A percentile compares a stretch with the other conserved stretches of the same genome.
These are phyloP conservation scores for Myrmecobius fasciatus DNA, from an alignment of 2,113 vertebrate species.

Conservation along the genomic window DNA sequence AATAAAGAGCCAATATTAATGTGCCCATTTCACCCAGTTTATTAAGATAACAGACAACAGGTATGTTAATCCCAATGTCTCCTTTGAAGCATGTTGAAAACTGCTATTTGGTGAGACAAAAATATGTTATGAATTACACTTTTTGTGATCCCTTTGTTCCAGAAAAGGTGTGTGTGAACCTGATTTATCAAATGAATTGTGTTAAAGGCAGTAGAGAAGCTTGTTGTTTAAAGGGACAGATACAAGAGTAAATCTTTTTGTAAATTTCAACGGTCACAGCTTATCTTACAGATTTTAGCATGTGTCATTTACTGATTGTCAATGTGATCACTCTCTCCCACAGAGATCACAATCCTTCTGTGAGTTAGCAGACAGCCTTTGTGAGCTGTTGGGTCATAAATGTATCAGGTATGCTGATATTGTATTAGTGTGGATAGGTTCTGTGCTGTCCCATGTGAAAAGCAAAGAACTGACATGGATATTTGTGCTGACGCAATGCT, in stretches of 20 bases:
- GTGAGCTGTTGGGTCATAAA: rapidly evolving
- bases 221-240: not conserved
- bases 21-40: not conserved
- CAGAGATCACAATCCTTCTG: not conserved
- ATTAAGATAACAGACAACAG: not conserved
- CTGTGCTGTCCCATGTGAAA: not conserved
- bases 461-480: not conserved
- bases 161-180: not conserved
- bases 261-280: not conserved
- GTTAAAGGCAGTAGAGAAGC: not conserved
- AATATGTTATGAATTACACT: not conserved
- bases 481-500: not conserved
- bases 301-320: not conserved
- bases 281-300: not conserved
- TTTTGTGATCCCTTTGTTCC: rapidly evolving
- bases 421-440: not conserved
- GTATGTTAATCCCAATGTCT: not conserved
- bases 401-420: not conserved
- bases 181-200: not conserved
- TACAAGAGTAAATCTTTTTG: not conserved
- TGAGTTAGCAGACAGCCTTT: not conserved
- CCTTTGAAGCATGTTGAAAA: not conserved
- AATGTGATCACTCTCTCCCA: not conserved
- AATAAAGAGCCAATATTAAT: not conserved
- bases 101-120: not conserved